Evolutionary conservation across 2,888 invertebrate genomes (phyloP).

Genomic region (Thyatira batis): DNA sequence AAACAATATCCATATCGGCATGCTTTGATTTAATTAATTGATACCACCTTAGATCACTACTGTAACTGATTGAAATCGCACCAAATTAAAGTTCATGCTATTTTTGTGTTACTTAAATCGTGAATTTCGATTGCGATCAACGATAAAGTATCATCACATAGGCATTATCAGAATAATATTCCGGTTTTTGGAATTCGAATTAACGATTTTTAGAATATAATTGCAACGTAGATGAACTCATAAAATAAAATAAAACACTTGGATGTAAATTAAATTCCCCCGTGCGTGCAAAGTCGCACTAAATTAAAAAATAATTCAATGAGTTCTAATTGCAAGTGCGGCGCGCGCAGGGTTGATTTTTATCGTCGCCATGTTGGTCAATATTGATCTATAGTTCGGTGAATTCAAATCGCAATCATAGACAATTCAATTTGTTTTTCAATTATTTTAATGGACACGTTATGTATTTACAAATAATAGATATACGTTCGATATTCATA

Average conservation of each 20-base stretch:
- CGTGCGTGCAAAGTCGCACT: constrained; percentile 48
- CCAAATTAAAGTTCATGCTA: background rate
- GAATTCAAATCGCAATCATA: constrained; percentile 40
- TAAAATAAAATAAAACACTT: constrained; percentile 22
- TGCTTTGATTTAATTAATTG: constrained; percentile 3
- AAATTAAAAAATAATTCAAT: constrained; percentile 55
- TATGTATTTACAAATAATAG: background rate
- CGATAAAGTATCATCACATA: background rate
- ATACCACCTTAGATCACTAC: background rate
- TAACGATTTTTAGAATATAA: background rate
- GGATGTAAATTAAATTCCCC: constrained; percentile 41
- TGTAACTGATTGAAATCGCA: background rate
- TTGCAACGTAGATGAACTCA: constrained; percentile 7
- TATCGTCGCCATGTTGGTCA: constrained; percentile 38
- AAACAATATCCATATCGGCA: background rate
- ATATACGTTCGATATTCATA: background rate
- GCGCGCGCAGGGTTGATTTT: constrained; percentile 44
- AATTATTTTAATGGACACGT: constrained; percentile 9
- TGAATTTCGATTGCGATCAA: background rate
- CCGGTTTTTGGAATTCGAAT: background rate
- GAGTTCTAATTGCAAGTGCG: constrained; percentile 42
- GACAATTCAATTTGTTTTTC: constrained; percentile 21
- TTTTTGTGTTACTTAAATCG: background rate
- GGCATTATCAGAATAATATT: background rate
- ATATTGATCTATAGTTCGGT: constrained; percentile 46